Percentiles rank a stretch among this genome's conserved stretches.
Evolutionary conservation across 2,888 invertebrate genomes (phyloP).

Genomic region (Torymus texanus): DNA sequence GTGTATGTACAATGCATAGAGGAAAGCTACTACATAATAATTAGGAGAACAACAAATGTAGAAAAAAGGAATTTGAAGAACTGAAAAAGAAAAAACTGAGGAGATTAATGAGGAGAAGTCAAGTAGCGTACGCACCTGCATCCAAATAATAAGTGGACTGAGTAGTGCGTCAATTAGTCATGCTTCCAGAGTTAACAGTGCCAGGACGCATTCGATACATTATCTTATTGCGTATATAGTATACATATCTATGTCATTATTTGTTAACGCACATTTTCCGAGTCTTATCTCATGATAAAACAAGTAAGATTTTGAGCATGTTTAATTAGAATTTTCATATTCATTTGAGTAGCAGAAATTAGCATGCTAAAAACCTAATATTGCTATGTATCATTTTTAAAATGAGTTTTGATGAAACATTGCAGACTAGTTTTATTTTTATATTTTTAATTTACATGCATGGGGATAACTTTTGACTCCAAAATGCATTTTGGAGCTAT

Average conservation of each 20-base stretch:
- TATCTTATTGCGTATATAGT: background rate
- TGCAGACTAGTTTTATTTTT: too few relatives aligned
- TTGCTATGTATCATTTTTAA: too few relatives aligned
- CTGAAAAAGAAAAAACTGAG: background rate
- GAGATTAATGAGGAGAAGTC: conserved; percentile 22
- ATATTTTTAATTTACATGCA: too few relatives aligned
- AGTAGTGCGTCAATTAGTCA: conserved; percentile 33
- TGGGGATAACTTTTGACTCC: too few relatives aligned
- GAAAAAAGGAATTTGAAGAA: background rate
- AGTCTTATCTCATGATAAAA: too few relatives aligned
- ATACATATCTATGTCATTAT: background rate
- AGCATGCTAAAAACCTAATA: too few relatives aligned
- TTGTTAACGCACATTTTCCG: background rate
- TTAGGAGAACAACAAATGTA: background rate
- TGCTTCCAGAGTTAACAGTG: conserved; percentile 29
- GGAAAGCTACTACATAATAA: background rate
- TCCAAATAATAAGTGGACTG: conserved; percentile 12
- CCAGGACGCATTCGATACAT: conserved; percentile 17
- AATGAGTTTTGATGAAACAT: too few relatives aligned
- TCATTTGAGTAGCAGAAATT: too few relatives aligned
- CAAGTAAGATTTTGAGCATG: too few relatives aligned
- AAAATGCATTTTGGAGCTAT: too few relatives aligned
- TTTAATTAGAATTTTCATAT: too few relatives aligned
- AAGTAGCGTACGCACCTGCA: conserved; percentile 5
- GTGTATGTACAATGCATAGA: too few relatives aligned